Conservation (phyloP, 2,113 vertebrate genomes). For the Callaeas wilsoni region DNA sequence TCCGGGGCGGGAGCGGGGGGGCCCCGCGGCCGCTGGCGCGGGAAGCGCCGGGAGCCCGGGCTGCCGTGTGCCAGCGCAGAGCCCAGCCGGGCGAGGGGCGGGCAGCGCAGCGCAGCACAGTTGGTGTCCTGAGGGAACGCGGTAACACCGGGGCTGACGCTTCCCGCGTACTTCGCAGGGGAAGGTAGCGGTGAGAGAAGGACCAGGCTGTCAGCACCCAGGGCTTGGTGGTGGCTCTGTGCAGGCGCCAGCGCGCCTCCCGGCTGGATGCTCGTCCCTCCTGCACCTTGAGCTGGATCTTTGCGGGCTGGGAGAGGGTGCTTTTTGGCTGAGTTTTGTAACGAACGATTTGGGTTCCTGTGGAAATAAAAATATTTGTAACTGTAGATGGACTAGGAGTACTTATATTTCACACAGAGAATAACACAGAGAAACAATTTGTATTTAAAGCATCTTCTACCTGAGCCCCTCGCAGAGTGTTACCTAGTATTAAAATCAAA, state of each 20-base stretch:
- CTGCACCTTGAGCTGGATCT: background rate
- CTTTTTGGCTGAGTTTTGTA: background rate
- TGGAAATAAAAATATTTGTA: background rate
- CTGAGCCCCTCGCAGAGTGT: fast-evolving
- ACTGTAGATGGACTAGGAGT: fast-evolving
- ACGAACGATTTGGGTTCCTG: background rate
- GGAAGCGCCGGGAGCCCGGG: background rate
- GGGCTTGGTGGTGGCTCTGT: background rate
- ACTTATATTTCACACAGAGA: background rate
- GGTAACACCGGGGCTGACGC: background rate
- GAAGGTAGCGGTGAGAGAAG: fast-evolving
- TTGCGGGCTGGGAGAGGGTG: too few relatives aligned
- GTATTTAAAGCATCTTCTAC: background rate
- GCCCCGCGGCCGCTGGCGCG: background rate
- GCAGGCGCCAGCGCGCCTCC: background rate
- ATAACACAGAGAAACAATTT: fast-evolving
- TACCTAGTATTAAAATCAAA: background rate
- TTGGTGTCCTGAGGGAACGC: background rate
- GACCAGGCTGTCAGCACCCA: fast-evolving
- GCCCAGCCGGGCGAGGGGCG: background rate
- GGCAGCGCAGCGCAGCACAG: background rate
- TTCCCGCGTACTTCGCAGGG: background rate
- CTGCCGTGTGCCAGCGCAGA: background rate
- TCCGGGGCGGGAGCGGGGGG: background rate
- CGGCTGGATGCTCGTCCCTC: background rate